A percentile compares a stretch with the other conserved stretches of the same genome.
Evolutionary conservation across 1,140 invertebrate genomes (phyloP).

Genomic region (Drosophila cardini): DNA sequence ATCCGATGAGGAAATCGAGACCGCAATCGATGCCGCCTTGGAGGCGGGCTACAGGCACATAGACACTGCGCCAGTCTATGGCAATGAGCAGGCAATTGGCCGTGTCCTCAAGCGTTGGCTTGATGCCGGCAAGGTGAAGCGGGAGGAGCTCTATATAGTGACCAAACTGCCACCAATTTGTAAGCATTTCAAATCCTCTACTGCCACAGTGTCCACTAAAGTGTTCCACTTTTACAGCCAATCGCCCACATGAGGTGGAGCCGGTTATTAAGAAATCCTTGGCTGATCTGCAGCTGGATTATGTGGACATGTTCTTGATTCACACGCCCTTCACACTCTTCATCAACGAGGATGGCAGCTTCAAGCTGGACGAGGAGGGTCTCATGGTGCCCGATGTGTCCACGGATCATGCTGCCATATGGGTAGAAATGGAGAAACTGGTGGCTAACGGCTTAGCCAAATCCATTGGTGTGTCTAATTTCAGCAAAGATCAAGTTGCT

Average conservation of each 20-base stretch:
- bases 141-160: slow-evolving; percentile 92
- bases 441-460: slow-evolving; percentile 88
- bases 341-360: slow-evolving; percentile 84
- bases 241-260: slow-evolving; percentile 89
- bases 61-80: slow-evolving; percentile 92
- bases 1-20: slow-evolving; percentile 89
- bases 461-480: slow-evolving; percentile 93
- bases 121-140: slow-evolving; percentile 88
- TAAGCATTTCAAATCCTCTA: slow-evolving; percentile 20
- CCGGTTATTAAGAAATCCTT: slow-evolving; percentile 90
- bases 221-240: slow-evolving; percentile 86
- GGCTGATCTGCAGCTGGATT: slow-evolving; percentile 90
- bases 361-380: slow-evolving; percentile 86
- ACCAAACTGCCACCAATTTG: slow-evolving; percentile 89
- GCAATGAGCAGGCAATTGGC: slow-evolving; percentile 93
- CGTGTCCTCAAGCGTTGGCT: slow-evolving; percentile 91
- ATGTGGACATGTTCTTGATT: slow-evolving; percentile 94
- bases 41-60: slow-evolving; percentile 89
- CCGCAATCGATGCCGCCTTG: slow-evolving; percentile 87
- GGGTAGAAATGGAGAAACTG: slow-evolving; percentile 92
- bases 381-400: slow-evolving; percentile 87
- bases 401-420: slow-evolving; percentile 89
- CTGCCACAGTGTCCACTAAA: not conserved
- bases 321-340: slow-evolving; percentile 90
- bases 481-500: slow-evolving; percentile 89